Base-by-base conservation (phyloP, 2,113 vertebrate genomes). In the Cyanocitta stelleri region DNA sequence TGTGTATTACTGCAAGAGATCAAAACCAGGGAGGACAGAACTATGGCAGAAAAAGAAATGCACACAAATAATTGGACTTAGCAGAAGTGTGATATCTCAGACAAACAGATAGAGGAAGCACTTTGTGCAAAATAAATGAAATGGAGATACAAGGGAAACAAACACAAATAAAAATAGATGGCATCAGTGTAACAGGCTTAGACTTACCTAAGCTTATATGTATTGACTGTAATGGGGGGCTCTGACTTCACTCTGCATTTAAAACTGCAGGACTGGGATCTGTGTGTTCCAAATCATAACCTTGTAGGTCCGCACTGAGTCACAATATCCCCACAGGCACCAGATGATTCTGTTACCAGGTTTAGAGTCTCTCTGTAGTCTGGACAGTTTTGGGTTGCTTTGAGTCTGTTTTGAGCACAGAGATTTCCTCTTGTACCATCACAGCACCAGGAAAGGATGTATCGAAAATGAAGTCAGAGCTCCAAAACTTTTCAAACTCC, bases 51-150 rank as follows among this genome's bases (percentile, higher is more conserved):
- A 62, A 95, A 91, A 92, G 46, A 66, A 94, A 92, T 19, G 33
- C 43, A 27, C 54, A 66, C 15, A 63, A 69, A 91, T 92, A 94
- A 80, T 84, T 92, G 10, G 69, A 77, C 59, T 68, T 68, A 59
- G 58, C 67, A 92, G 64, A 82, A 91, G 85, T 41, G 26, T 41
- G 68, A 13, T 79, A 54, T 85, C 58, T 87, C 80, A 78, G 90
- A 58, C 79, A 87, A 83, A 81, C 37, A 94, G 33, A 77, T 23
- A 90, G 11, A 69, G 73, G 63, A 79, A 61, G 29, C 14, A 37
- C 54, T 85, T 82, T 73, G 80, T 80, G 86, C 91, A 79, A 95
- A 95, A 92, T 61, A 94, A 93, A 95, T 67, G 33, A 87, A 90
- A 90, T 0, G 0, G 64, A 64, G 43, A 73, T 22, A 51, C 10